These are phyloP conservation scores for Danaus plexippus DNA, from an alignment of 1,140 invertebrate species.

Conservation along the genomic window DNA sequence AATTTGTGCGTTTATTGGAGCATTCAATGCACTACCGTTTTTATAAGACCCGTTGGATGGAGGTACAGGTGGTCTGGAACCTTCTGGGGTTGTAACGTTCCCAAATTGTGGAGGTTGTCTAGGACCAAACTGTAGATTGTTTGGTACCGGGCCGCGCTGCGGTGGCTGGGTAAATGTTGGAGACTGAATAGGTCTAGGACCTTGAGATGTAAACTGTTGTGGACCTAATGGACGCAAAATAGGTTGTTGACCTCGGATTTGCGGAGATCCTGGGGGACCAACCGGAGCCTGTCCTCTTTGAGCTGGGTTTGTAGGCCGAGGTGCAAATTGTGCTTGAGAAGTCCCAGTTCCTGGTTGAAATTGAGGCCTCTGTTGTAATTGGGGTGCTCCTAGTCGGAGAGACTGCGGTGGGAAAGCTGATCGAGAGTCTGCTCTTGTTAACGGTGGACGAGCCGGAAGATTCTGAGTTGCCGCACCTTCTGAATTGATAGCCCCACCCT, in stretches of 20 bases:
- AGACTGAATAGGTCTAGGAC: slow-evolving; percentile 41
- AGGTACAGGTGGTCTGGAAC: slow-evolving; percentile 29
- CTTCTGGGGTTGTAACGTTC: slow-evolving; percentile 41
- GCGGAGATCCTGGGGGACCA: slow-evolving; percentile 40
- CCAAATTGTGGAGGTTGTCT: slow-evolving; percentile 50
- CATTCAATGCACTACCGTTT: slow-evolving; percentile 18
- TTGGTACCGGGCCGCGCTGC: slow-evolving; percentile 51
- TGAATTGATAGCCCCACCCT: slow-evolving; percentile 30
- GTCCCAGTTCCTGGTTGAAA: slow-evolving; percentile 61
- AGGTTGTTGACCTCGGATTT: slow-evolving; percentile 37
- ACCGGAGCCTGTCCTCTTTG: slow-evolving; percentile 35
- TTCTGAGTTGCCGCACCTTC: slow-evolving; percentile 25
- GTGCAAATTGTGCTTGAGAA: slow-evolving; percentile 38
- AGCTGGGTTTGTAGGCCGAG: slow-evolving; percentile 34
- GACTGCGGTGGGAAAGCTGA: slow-evolving; percentile 44
- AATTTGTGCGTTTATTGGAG: slow-evolving; percentile 30
- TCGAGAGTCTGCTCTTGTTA: slow-evolving; percentile 66
- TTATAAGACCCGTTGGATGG: slow-evolving; percentile 42
- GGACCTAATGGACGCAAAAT: slow-evolving; percentile 38
- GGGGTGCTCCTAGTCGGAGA: slow-evolving; percentile 40
- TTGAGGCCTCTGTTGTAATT: slow-evolving; percentile 55
- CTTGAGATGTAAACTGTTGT: slow-evolving; percentile 48
- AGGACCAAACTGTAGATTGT: slow-evolving; percentile 61
- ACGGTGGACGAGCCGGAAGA: slow-evolving; percentile 42
- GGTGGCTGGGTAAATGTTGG: slow-evolving; percentile 34